Conservation (phyloP, 1,140 invertebrate genomes). For the Hormaphis cornu region DNA sequence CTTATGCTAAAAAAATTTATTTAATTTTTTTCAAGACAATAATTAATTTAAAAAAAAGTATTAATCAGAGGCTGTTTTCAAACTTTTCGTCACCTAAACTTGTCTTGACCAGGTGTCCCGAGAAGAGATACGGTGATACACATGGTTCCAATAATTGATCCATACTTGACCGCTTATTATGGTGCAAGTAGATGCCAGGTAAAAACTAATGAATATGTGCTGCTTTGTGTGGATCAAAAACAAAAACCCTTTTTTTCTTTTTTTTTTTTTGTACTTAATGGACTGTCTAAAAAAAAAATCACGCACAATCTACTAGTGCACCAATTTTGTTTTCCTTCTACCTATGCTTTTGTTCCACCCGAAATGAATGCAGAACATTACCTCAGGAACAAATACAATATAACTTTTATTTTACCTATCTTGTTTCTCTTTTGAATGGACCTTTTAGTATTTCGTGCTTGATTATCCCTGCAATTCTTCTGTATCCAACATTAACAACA, state of each 20-base stretch:
- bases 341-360: neutral
- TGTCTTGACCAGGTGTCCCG: slow-evolving; percentile 26
- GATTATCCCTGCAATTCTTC: neutral
- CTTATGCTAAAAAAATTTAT: no score
- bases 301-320: neutral
- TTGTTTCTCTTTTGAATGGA: slow-evolving; percentile 1
- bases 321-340: neutral
- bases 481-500: neutral
- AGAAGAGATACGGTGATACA: slow-evolving; percentile 24
- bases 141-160: slow-evolving; percentile 31
- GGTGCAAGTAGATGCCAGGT: slow-evolving; percentile 31
- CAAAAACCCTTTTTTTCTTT: neutral
- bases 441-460: slow-evolving; percentile 3
- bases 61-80: neutral
- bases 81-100: slow-evolving; percentile 14
- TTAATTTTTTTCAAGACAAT: no score
- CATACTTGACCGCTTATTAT: slow-evolving; percentile 32
- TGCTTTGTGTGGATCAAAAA: slow-evolving; percentile 22
- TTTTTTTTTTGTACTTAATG: neutral
- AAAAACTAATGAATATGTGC: slow-evolving; percentile 6
- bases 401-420: neutral
- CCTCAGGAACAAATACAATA: neutral
- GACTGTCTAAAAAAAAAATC: neutral
- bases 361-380: slow-evolving; percentile 8
- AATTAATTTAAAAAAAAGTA: no score